phyloP scores from a whole-genome alignment of 2,797 vertebrate species.

The Chelonia mydas region DNA sequence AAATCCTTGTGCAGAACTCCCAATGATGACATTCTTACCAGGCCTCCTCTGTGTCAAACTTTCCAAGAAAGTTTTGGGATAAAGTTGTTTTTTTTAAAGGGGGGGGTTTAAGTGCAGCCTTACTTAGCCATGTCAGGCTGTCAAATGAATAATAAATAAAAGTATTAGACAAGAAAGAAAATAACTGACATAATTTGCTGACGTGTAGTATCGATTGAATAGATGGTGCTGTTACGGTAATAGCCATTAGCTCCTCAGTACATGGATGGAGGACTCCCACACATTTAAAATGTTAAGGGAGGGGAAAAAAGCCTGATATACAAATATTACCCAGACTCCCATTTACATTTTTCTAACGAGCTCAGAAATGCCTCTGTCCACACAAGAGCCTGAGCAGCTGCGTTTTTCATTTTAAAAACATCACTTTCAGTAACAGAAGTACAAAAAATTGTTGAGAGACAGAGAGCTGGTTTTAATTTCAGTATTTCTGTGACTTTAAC shows the following conservation, averaged over 20 bases:
- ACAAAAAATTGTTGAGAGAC: neutral
- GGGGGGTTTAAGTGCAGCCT: neutral
- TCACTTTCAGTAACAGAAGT: neutral
- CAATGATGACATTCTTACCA: no score
- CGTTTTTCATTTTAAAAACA: neutral
- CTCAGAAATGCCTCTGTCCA: neutral
- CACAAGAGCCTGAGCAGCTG: neutral
- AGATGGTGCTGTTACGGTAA: neutral
- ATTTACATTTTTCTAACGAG: neutral
- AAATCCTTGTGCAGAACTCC: no score
- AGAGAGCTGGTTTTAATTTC: neutral
- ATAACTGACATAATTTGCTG: no score
- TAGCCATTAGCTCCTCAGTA: no score
- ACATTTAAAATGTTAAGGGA: neutral
- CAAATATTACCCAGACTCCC: neutral
- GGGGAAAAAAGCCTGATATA: rapidly evolving
- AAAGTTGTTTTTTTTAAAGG: neutral
- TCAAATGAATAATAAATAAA: no score
- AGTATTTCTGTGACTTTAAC: neutral
- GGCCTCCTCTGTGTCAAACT: neutral
- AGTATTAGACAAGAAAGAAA: neutral
- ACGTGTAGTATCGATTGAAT: neutral
- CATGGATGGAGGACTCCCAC: neutral
- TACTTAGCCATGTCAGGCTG: neutral
- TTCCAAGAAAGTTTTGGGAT: neutral